phyloP scores from a whole-genome alignment of 2,113 vertebrate species.

The Petaurus breviceps region DNA sequence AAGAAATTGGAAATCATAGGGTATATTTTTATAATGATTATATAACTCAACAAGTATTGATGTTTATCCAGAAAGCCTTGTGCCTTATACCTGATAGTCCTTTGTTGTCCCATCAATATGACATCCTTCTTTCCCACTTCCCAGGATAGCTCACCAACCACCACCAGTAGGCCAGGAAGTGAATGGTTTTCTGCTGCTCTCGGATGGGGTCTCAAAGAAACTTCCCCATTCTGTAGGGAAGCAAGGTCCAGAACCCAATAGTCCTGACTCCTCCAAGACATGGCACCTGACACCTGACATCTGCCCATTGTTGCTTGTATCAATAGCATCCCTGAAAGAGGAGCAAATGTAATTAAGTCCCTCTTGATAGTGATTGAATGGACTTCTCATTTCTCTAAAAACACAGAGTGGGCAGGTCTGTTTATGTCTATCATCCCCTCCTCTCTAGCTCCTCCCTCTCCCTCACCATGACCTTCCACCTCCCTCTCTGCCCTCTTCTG shows the following conservation, averaged over 20 bases:
- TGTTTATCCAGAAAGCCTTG: background rate
- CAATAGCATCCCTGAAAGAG: background rate
- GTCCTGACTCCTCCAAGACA: background rate
- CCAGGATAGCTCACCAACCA: background rate
- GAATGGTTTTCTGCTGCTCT: background rate
- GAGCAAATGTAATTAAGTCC: background rate
- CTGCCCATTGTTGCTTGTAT: background rate
- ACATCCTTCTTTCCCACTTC: background rate
- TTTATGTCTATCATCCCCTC: background rate
- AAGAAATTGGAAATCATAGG: background rate
- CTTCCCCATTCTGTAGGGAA: background rate
- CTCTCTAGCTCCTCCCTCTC: background rate
- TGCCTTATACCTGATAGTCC: background rate
- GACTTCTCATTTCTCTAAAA: background rate
- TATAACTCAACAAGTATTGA: background rate
- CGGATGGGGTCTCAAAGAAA: background rate
- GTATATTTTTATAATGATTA: background rate
- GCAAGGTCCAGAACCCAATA: background rate
- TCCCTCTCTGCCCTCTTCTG: background rate
- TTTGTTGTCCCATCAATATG: background rate
- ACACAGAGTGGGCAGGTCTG: background rate
- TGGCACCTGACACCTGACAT: background rate
- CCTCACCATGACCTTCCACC: background rate
- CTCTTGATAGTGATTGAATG: background rate
- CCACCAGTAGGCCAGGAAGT: background rate